Evolutionary conservation across 2,797 vertebrate genomes (phyloP).

Genomic region (Chaenodraco wilsoni): DNA sequence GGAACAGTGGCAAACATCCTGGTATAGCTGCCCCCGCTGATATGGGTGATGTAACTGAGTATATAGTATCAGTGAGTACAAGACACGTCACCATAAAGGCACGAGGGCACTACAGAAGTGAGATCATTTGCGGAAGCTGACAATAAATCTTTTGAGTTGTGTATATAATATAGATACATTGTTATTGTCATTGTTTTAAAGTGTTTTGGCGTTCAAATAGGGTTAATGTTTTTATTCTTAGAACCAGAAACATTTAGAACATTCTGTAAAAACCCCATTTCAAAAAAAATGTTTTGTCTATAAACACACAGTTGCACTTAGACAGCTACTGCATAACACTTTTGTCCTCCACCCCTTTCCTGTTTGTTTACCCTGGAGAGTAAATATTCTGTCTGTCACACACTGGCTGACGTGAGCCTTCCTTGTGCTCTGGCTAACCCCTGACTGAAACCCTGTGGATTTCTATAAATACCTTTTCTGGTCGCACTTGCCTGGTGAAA

Average conservation of each 20-base stretch:
- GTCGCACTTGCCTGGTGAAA: constrained; percentile 30
- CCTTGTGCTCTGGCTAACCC: constrained; percentile 49
- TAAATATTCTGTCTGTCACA: constrained; percentile 50
- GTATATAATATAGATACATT: not conserved
- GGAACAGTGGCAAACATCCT: constrained; percentile 52
- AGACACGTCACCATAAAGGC: constrained; percentile 23
- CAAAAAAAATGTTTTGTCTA: not conserved
- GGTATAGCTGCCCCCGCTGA: constrained; percentile 36
- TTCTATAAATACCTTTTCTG: constrained; percentile 61
- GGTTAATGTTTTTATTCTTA: not conserved
- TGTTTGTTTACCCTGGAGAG: constrained; percentile 69
- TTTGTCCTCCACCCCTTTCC: constrained; percentile 53
- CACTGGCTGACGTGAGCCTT: constrained; percentile 42
- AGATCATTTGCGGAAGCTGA: not conserved
- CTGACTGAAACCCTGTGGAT: constrained; percentile 43
- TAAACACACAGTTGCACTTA: constrained; percentile 24
- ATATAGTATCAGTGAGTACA: not conserved
- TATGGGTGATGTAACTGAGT: constrained; percentile 30
- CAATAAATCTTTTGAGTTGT: not conserved
- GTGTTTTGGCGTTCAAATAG: not conserved
- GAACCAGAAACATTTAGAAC: not conserved
- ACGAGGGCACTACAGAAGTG: not conserved
- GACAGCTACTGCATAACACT: constrained; percentile 15
- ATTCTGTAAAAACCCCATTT: constrained; percentile 1
- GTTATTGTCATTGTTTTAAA: not conserved